Evolutionary conservation across 2,113 vertebrate species (phyloP), one percentile per base, ranked within the genome.

Genomic region (Leptosomus discolor): DNA sequence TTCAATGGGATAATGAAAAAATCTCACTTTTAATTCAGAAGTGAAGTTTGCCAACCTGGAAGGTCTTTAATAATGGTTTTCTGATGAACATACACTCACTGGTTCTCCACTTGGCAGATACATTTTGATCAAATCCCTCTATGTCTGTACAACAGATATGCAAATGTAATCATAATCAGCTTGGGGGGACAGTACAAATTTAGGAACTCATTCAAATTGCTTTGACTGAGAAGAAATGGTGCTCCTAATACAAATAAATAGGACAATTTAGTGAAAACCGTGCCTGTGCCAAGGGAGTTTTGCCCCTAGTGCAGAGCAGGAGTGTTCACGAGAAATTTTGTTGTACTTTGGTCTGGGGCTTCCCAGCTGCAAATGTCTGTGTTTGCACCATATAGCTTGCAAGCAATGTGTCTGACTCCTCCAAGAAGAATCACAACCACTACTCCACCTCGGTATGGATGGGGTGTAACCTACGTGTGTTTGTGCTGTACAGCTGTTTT

Each of bases 1-100:
- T 94, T 95, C 85, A 85, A 61, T n/a, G 27, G 51, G 20, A 39
- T 77, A 96, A 95, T 91, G 81, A 96, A 95, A 97, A 97, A 96
- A 76, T 67, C 71, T 82, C 69, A 84, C 67, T 92, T 93, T 79
- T 79, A 94, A 80, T 94, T 94, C 91, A 74, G 65, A 92, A 84
- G 43, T 57, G 58, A 92, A 94, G 83, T 96, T 94, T 96, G 85
- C 84, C 90, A 96, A 67, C 83, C 63, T 94, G 71, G 36, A 90
- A 92, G 67, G 43, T 27, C 79, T 95, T 94, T 88, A 90, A 54
- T 91, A 95, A 96, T 79, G 81, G 60, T 82, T 95, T 97, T 97
- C 75, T 94, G 84, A 92, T 94, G 64, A 96, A 96, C 65, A 30
- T 19, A 46, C 14, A 53, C 45, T 90, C 68, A 68, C 32, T 71